These are phyloP conservation scores for Grallaria varia DNA, from an alignment of 2,113 vertebrate species.

Conservation along the genomic window DNA sequence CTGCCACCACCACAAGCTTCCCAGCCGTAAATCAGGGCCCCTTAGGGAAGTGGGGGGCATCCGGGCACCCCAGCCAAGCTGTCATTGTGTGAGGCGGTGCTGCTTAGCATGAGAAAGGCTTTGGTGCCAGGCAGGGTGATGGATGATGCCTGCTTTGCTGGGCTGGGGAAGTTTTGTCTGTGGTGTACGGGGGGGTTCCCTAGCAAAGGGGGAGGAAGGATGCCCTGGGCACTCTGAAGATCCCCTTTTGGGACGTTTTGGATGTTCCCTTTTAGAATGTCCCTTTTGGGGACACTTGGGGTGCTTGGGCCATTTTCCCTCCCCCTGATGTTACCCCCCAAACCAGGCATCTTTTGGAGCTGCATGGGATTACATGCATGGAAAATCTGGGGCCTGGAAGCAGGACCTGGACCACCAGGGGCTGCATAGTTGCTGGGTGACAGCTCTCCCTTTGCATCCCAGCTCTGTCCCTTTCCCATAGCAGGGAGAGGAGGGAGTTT, in stretches of 20 bases:
- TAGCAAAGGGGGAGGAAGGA: neutral
- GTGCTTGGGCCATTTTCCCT: neutral
- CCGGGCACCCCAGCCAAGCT: constrained; percentile 57
- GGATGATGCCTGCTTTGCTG: constrained; percentile 36
- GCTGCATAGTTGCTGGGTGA: neutral
- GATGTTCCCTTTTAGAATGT: neutral
- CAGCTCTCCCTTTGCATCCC: neutral
- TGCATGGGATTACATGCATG: neutral
- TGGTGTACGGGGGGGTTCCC: neutral
- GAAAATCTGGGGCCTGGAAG: neutral
- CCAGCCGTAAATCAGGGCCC: constrained; percentile 62
- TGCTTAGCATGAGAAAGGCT: constrained; percentile 71
- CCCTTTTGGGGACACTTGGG: neutral
- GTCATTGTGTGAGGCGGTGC: constrained; percentile 38
- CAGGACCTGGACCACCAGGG: neutral
- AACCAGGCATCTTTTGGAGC: neutral
- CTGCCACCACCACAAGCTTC: neutral
- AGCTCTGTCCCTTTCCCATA: neutral
- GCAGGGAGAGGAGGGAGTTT: neutral
- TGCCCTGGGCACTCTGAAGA: fast-evolving
- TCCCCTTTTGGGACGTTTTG: neutral
- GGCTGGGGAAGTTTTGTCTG: neutral
- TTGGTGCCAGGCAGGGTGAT: constrained; percentile 34
- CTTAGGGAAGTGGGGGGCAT: constrained; percentile 41
- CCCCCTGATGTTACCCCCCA: neutral